A percentile compares a stretch with the other conserved stretches of the same genome.
These are phyloP conservation scores for Papilio machaon DNA, from an alignment of 1,140 invertebrate genomes.

Conservation along the genomic window DNA sequence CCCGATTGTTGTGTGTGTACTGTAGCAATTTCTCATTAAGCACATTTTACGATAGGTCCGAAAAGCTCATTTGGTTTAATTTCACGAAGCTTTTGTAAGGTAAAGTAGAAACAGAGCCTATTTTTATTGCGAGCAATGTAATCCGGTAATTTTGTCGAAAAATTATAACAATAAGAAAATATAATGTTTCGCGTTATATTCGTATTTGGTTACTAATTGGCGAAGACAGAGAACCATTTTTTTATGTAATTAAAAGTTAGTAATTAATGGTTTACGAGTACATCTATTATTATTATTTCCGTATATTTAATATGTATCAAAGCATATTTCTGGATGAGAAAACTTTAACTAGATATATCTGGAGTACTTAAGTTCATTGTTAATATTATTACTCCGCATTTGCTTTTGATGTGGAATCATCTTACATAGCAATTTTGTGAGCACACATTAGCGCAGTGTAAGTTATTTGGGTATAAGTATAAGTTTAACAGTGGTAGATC, in stretches of 20 bases:
- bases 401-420: background rate
- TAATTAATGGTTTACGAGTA: too few species aligned
- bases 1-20: conserved; percentile 6
- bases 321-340: background rate
- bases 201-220: background rate
- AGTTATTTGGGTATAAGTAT: conserved; percentile 1
- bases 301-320: too few species aligned
- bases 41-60: conserved; percentile 16
- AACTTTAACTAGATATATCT: too few species aligned
- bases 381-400: background rate
- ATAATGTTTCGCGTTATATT: conserved; percentile 1
- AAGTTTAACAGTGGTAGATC: too few species aligned
- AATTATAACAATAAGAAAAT: background rate
- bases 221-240: background rate
- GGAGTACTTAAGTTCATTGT: background rate
- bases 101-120: conserved; percentile 10
- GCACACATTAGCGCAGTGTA: background rate
- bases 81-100: conserved; percentile 24
- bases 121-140: background rate
- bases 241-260: background rate
- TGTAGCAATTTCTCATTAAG: conserved; percentile 10
- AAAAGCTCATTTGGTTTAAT: conserved; percentile 25
- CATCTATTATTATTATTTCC: too few species aligned
- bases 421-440: background rate
- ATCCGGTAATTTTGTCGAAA: conserved; percentile 2